phyloP scores from a whole-genome alignment of 2,113 vertebrate species.

The Pycnonotus jocosus region DNA sequence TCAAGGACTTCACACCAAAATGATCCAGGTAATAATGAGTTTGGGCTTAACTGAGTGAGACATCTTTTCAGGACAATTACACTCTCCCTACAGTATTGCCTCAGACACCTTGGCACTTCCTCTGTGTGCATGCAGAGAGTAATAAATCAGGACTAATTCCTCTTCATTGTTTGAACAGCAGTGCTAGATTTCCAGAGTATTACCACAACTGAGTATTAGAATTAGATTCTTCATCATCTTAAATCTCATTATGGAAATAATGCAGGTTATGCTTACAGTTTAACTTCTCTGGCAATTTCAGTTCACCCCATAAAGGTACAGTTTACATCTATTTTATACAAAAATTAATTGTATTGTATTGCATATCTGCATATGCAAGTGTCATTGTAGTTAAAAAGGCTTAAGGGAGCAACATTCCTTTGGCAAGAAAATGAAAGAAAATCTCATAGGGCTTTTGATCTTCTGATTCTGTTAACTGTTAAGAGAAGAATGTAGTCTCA shows the following conservation, averaged over 20 bases:
- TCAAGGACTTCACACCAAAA: conserved; percentile 96
- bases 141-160: not conserved
- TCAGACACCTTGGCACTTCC: not conserved
- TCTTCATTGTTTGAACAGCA: not conserved
- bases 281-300: not conserved
- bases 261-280: not conserved
- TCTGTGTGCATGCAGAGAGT: not conserved
- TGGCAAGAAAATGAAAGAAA: not conserved
- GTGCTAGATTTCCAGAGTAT: not conserved
- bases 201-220: not conserved
- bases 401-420: not conserved
- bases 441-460: not conserved
- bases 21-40: conserved; percentile 85
- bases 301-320: not conserved
- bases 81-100: not conserved
- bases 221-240: not conserved
- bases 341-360: not conserved
- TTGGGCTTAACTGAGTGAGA: not conserved
- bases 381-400: not conserved
- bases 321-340: not conserved
- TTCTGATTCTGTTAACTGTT: not conserved
- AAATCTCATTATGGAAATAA: not conserved
- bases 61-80: not conserved
- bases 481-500: not conserved
- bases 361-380: not conserved